Conservation (phyloP, 1,140 invertebrate genomes). For the Plutomurus gul region DNA sequence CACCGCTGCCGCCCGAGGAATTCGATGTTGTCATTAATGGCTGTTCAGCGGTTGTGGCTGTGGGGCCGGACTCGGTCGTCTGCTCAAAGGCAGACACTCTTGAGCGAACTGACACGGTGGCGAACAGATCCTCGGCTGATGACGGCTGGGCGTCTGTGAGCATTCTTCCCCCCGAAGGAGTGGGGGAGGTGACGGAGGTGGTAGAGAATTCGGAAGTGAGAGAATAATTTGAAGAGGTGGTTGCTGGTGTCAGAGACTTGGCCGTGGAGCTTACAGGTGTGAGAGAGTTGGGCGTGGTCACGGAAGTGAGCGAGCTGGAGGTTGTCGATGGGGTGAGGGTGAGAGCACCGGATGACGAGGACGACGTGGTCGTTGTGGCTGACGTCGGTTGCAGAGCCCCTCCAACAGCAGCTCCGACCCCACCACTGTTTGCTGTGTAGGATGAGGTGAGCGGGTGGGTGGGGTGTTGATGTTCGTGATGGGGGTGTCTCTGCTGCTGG, state of each 20-base stretch:
- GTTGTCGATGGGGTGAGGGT: slow-evolving; percentile 53
- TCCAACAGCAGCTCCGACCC: background rate
- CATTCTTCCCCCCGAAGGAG: background rate
- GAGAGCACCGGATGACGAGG: slow-evolving; percentile 42
- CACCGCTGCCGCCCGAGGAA: background rate
- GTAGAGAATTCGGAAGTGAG: slow-evolving; percentile 53
- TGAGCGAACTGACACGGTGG: slow-evolving; percentile 46
- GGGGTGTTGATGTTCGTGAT: slow-evolving; percentile 19
- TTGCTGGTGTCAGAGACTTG: slow-evolving; percentile 53
- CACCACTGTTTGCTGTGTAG: background rate
- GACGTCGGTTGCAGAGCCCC: background rate
- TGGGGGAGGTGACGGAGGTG: slow-evolving; percentile 48
- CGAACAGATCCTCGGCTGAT: slow-evolving; percentile 47
- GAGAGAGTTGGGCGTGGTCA: slow-evolving; percentile 52
- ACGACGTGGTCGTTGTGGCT: slow-evolving; percentile 31
- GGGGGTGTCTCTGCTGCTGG: slow-evolving; percentile 33
- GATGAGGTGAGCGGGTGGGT: background rate
- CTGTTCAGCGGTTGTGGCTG: background rate
- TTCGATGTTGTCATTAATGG: background rate
- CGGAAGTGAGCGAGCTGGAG: slow-evolving; percentile 53
- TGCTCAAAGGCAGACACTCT: slow-evolving; percentile 52
- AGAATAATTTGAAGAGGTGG: slow-evolving; percentile 51
- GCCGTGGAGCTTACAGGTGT: slow-evolving; percentile 51
- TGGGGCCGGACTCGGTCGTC: background rate
- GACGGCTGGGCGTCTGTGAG: background rate